Percentiles rank a stretch among this genome's conserved stretches.
phyloP scores from a whole-genome alignment of 2,797 vertebrate genomes.

The Cynodonichthys magdalenae region DNA sequence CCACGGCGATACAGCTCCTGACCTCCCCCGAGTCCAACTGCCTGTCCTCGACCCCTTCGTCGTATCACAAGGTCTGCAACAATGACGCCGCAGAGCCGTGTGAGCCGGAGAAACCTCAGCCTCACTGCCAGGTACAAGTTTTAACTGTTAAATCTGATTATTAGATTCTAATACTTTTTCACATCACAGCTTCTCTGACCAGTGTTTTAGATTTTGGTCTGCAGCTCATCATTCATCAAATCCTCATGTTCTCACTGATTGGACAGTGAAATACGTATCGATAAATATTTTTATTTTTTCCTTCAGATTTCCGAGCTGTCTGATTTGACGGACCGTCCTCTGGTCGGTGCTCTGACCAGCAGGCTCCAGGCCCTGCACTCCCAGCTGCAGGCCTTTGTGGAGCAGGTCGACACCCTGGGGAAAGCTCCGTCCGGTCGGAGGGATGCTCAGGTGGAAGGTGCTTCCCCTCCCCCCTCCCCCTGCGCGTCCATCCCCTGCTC shows the following conservation, averaged over 20 bases:
- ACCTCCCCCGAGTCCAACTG: slow-evolving; percentile 89
- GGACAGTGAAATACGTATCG: not conserved
- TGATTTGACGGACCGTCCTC: slow-evolving; percentile 81
- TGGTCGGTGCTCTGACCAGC: slow-evolving; percentile 88
- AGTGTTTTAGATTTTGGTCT: not conserved
- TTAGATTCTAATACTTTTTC: not conserved
- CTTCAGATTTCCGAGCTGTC: slow-evolving; percentile 69
- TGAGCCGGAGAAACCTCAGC: slow-evolving; percentile 82
- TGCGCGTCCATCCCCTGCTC: slow-evolving; percentile 56
- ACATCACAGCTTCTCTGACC: not conserved
- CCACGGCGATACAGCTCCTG: slow-evolving; percentile 91
- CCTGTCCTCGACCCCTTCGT: slow-evolving; percentile 76
- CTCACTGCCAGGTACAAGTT: slow-evolving; percentile 63
- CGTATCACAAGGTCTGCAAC: slow-evolving; percentile 86
- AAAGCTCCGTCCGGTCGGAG: slow-evolving; percentile 68
- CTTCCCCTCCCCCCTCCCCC: slow-evolving; percentile 52
- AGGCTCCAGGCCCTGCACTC: slow-evolving; percentile 88
- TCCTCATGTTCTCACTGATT: not conserved
- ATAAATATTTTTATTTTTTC: not conserved
- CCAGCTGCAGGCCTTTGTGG: slow-evolving; percentile 88
- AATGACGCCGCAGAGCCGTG: slow-evolving; percentile 84
- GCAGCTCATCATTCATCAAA: slow-evolving; percentile 2
- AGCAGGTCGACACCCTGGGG: slow-evolving; percentile 85
- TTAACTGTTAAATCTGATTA: not conserved
- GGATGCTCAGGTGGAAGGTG: slow-evolving; percentile 77